A percentile compares a stretch with the other conserved stretches of the same genome.
These are phyloP conservation scores for Drosophila varians DNA, from an alignment of 1,140 invertebrate species.

Conservation along the genomic window DNA sequence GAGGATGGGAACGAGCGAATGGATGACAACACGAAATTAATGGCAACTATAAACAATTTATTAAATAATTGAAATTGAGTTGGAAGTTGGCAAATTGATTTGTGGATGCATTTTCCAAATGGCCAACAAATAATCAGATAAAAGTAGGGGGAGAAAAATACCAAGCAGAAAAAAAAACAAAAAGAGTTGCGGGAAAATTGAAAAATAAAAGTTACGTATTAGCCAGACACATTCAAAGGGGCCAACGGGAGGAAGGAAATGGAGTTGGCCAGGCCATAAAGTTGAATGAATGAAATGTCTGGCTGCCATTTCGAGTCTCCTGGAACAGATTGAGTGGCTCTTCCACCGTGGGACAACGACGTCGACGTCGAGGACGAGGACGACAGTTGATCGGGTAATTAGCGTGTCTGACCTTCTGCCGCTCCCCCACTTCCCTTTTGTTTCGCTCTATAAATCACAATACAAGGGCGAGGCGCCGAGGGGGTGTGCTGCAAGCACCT, in stretches of 20 bases:
- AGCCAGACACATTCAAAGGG: slow-evolving; percentile 39
- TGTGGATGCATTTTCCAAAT: slow-evolving; percentile 25
- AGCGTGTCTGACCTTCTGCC: slow-evolving; percentile 64
- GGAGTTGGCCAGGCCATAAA: slow-evolving; percentile 56
- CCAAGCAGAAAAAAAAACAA: slow-evolving; percentile 59
- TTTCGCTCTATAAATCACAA: slow-evolving; percentile 33
- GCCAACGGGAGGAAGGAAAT: neutral
- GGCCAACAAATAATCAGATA: neutral
- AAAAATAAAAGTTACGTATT: slow-evolving; percentile 80
- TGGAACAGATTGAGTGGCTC: too few relatives aligned
- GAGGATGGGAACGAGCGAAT: neutral
- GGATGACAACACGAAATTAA: slow-evolving; percentile 41
- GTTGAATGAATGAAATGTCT: slow-evolving; percentile 78
- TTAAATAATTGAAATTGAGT: slow-evolving; percentile 45
- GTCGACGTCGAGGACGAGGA: slow-evolving; percentile 12
- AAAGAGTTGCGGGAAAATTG: slow-evolving; percentile 62
- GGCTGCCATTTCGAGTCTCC: slow-evolving; percentile 43
- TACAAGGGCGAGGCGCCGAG: neutral
- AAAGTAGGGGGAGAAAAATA: slow-evolving; percentile 46
- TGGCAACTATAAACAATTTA: slow-evolving; percentile 59
- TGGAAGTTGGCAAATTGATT: slow-evolving; percentile 28
- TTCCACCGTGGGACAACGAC: too few relatives aligned
- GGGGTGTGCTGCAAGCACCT: slow-evolving; percentile 30
- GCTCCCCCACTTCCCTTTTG: too few relatives aligned
- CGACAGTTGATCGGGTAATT: slow-evolving; percentile 73